These are phyloP conservation scores for Sebastes fasciatus DNA, from an alignment of 2,113 vertebrate species.

Conservation along the genomic window DNA sequence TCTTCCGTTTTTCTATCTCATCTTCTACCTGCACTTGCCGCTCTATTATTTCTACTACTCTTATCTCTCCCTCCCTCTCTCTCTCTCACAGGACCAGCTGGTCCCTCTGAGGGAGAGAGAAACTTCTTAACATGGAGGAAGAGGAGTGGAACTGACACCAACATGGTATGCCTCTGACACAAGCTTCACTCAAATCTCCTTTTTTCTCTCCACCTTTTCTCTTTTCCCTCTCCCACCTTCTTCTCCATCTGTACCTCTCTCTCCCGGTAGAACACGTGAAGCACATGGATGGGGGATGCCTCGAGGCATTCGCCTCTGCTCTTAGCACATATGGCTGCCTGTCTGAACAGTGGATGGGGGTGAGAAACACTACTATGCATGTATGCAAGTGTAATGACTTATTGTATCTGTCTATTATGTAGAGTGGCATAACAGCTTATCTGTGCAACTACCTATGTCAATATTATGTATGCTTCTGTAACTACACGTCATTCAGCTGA, in stretches of 20 bases:
- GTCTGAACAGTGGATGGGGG: conserved; percentile 23
- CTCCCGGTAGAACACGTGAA: conserved; percentile 50
- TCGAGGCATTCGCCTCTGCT: conserved; percentile 31
- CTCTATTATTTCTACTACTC: conserved; percentile 45
- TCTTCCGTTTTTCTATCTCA: conserved; percentile 40
- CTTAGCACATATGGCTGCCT: conserved; percentile 41
- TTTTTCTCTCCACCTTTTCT: conserved; percentile 45
- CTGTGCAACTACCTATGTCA: conserved; percentile 25
- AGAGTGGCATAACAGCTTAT: conserved; percentile 13
- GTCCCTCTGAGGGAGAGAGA: conserved; percentile 52
- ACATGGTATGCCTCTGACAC: conserved; percentile 65
- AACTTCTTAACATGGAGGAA: conserved; percentile 76
- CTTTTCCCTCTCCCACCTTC: conserved; percentile 23
- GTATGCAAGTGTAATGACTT: conserved; percentile 30
- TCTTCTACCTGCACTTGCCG: conserved; percentile 29
- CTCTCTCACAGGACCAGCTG: conserved; percentile 51
- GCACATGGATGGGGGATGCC: conserved; percentile 46
- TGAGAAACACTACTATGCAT: conserved; percentile 18
- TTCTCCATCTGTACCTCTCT: neutral
- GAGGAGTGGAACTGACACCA: conserved; percentile 76
- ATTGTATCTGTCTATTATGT: conserved; percentile 42
- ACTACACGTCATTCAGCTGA: neutral
- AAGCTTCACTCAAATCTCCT: conserved; percentile 64
- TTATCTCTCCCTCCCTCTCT: neutral
- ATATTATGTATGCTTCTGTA: conserved; percentile 15